Evolutionary conservation across 2,888 invertebrate genomes (phyloP), one percentile per base, ranked within the genome.

Genomic region (Prosopocoilus inquinatus): DNA sequence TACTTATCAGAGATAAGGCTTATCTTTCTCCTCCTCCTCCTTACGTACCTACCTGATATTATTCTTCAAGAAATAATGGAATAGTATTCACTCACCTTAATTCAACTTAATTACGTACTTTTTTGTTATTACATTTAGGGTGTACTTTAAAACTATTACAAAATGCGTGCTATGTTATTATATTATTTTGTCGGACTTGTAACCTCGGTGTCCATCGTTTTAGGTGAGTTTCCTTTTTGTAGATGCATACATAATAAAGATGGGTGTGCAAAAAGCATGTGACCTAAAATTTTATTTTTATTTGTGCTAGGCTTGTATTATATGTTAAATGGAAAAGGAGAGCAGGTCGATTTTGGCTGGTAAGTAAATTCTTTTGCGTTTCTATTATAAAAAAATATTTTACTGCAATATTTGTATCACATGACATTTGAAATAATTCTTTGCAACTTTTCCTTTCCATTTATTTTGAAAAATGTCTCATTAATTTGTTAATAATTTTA

Each of bases 321-420:
- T 79, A 79, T 90, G 61, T 81, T 95, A 65, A 89, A 90, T 72
- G 93, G 91, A 64, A 90, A 90, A 81, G 95, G 95, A 70, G 88
- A 91, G 80, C 83, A 88, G 76, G 83, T 93, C 70, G 93, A 91
- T 78, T 71, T 95, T 68, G 94, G 88, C 81, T 96, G 95, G 91
- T 85, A 69, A 72, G 77, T 57, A 28, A 28, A 28, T 28, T 28
- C 20, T 28, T 5, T 28, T 28, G 20, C 20, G 4, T 28, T 28
- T 28, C 20, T 5, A 28, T 28, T 28, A 28, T 5, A 28, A 28
- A 28, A 16, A 20, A 28, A 28, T 28, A 5, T 28, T 28, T 28
- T 28, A 28, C 3, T 5, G 20, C 1, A 2, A 3, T 28, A 5
- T 28, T 28, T 28, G 4, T 1, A 28, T 28, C 20, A 28, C 20